These are phyloP conservation scores for Eupithecia subumbrata DNA, from an alignment of 2,888 invertebrate species.

Conservation along the genomic window DNA sequence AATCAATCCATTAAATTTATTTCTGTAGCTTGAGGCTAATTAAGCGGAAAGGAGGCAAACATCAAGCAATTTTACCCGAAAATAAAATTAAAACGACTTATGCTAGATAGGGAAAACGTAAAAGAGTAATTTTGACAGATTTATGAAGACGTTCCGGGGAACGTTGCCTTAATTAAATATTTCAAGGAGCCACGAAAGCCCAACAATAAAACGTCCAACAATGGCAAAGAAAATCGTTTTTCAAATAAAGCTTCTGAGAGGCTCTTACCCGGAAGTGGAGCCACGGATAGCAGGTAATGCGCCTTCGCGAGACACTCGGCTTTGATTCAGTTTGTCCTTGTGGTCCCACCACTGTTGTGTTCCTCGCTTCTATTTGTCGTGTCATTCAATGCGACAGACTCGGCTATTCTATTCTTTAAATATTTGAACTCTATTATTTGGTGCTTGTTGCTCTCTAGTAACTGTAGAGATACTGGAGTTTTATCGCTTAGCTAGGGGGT, in stretches of 20 bases:
- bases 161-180: constrained; percentile 31
- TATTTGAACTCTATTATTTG: neutral
- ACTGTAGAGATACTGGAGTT: neutral
- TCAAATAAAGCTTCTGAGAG: constrained; percentile 38
- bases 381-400: neutral
- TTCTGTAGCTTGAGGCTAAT: neutral
- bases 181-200: constrained; percentile 26
- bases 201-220: constrained; percentile 35
- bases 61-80: constrained; percentile 10
- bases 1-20: neutral
- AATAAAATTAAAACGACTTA: constrained; percentile 17
- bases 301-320: constrained; percentile 27
- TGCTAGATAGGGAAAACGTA: constrained; percentile 16
- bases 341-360: neutral
- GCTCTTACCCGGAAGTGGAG: constrained; percentile 29
- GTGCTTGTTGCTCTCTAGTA: neutral
- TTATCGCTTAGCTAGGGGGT: neutral
- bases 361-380: neutral
- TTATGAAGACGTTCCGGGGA: constrained; percentile 28
- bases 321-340: constrained; percentile 27
- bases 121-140: constrained; percentile 31
- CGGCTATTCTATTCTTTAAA: neutral
- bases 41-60: neutral
- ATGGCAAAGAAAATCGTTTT: constrained; percentile 38
- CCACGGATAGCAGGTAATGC: constrained; percentile 33